These are phyloP conservation scores for Xanthia icteritia DNA, from an alignment of 2,888 invertebrate genomes.

Conservation along the genomic window DNA sequence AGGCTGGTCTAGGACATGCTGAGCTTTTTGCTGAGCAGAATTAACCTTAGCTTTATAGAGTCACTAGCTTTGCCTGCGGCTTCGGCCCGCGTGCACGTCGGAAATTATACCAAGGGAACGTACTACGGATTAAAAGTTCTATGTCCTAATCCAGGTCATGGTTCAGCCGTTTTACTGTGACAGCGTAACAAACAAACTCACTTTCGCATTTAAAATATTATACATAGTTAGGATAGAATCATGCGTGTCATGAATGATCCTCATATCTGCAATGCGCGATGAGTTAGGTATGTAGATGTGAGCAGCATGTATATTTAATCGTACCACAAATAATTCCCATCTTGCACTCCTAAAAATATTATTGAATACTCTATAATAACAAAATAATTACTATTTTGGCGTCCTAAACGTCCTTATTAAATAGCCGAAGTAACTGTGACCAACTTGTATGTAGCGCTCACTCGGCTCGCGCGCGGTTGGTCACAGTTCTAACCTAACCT, in stretches of 20 bases:
- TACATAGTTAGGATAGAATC: too few relatives aligned
- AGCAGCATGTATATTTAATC: background rate
- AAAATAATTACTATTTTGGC: background rate
- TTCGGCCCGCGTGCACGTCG: too few relatives aligned
- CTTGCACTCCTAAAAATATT: background rate
- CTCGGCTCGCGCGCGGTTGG: background rate
- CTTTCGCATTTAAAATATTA: too few relatives aligned
- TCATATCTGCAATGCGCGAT: too few relatives aligned
- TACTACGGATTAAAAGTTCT: too few relatives aligned
- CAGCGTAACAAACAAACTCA: too few relatives aligned
- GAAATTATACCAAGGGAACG: too few relatives aligned
- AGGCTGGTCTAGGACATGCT: conserved; percentile 4
- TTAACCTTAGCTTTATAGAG: background rate
- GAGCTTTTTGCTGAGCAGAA: conserved; percentile 9
- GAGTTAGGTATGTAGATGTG: background rate
- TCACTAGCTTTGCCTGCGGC: background rate
- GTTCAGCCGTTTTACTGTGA: too few relatives aligned
- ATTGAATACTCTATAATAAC: background rate
- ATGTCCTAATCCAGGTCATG: too few relatives aligned
- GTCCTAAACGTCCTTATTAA: too few relatives aligned
- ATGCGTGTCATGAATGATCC: too few relatives aligned
- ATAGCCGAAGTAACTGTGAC: background rate
- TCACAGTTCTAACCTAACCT: background rate
- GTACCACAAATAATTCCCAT: background rate
- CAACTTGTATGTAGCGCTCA: background rate